Evolutionary conservation across 2,797 vertebrate genomes (phyloP).

Genomic region (Gallinago nigripennis): DNA sequence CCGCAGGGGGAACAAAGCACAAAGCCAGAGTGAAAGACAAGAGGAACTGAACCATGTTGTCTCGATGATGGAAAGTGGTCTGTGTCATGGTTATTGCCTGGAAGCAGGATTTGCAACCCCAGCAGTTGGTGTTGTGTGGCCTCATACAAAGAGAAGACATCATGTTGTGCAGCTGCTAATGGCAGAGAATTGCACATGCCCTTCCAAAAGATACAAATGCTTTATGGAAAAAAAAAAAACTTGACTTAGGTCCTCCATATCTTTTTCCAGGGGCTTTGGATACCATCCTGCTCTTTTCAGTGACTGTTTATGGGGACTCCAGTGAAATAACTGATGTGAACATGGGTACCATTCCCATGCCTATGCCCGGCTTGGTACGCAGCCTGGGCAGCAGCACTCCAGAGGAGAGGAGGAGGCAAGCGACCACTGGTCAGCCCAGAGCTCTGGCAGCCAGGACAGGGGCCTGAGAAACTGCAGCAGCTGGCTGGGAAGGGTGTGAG

Average conservation of each 20-base stretch:
- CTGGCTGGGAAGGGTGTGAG: neutral
- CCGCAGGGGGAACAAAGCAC: neutral
- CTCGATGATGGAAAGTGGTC: neutral
- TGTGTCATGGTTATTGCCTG: neutral
- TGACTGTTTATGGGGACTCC: neutral
- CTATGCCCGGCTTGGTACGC: no score
- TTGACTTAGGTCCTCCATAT: neutral
- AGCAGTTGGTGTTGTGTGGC: neutral
- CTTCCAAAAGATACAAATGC: slow-evolving; percentile 4
- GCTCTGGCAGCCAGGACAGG: neutral
- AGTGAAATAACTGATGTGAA: neutral
- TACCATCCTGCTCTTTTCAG: neutral
- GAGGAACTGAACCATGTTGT: neutral
- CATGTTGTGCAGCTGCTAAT: neutral
- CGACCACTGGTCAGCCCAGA: no score
- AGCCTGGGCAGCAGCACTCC: neutral
- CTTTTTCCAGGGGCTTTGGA: neutral
- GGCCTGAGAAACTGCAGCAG: neutral
- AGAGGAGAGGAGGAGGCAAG: neutral
- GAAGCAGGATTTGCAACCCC: neutral
- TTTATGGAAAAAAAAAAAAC: neutral
- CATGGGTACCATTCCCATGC: no score
- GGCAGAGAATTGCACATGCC: neutral
- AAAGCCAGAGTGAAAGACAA: neutral
- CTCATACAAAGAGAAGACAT: neutral